Conservation (phyloP, 2,888 invertebrate species). For the Agrilus biguttatus region DNA sequence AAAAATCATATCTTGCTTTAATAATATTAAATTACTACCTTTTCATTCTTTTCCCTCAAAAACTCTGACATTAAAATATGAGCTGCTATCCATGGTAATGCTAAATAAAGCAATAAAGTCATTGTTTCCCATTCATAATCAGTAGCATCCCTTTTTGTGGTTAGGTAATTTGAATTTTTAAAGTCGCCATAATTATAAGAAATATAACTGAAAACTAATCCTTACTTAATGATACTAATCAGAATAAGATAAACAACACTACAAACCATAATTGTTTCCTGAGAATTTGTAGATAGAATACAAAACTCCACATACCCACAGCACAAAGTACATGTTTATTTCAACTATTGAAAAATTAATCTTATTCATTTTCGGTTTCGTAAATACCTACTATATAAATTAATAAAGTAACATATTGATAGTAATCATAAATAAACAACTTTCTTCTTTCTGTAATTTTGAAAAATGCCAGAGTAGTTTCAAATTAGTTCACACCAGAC, state of each 20-base stretch:
- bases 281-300: too few species aligned
- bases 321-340: too few species aligned
- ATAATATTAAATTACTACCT: conserved; percentile 9
- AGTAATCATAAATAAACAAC: too few species aligned
- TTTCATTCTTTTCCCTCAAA: conserved; percentile 23
- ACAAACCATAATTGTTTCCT: too few species aligned
- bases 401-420: too few species aligned
- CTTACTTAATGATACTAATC: neutral
- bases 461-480: too few species aligned
- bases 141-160: conserved; percentile 45
- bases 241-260: neutral
- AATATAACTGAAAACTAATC: conserved; percentile 29
- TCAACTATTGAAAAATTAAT: too few species aligned
- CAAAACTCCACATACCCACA: too few species aligned
- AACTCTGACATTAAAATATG: conserved; percentile 41
- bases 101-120: conserved; percentile 36
- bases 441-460: too few species aligned
- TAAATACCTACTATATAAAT: too few species aligned
- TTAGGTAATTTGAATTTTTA: conserved; percentile 40
- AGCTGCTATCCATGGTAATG: conserved; percentile 40
- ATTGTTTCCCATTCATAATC: conserved; percentile 61
- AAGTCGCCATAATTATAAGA: conserved; percentile 37
- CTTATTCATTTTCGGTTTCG: too few species aligned
- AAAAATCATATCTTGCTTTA: neutral
- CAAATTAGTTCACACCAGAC: too few species aligned